phyloP scores from a whole-genome alignment of 2,113 vertebrate genomes.

The Mugil cephalus region DNA sequence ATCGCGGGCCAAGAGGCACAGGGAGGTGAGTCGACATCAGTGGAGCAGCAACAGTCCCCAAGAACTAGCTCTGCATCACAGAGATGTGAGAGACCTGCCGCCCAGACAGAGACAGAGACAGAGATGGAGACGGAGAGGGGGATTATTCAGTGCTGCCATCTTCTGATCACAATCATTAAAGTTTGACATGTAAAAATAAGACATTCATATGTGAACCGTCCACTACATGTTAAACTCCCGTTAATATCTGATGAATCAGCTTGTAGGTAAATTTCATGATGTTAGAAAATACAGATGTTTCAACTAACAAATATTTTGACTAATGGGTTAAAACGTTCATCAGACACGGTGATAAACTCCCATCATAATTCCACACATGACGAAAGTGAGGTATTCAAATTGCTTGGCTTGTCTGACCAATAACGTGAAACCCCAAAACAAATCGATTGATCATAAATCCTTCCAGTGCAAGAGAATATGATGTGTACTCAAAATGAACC shows the following conservation, averaged over 20 bases:
- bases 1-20: slow-evolving; percentile 74
- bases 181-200: not conserved
- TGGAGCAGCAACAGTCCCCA: slow-evolving; percentile 52
- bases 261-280: not conserved
- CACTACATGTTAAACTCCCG: no score
- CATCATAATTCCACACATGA: no score
- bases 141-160: slow-evolving; percentile 60
- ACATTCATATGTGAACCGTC: no score
- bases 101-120: slow-evolving; percentile 61
- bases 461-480: not conserved
- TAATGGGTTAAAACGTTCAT: not conserved
- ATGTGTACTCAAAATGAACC: slow-evolving; percentile 31
- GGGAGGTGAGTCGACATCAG: slow-evolving; percentile 68
- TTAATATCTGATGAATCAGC: not conserved
- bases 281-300: not conserved
- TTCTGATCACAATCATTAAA: slow-evolving; percentile 29
- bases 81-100: slow-evolving; percentile 83
- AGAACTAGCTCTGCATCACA: slow-evolving; percentile 81
- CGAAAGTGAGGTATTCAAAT: not conserved
- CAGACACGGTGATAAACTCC: no score
- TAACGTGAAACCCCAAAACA: not conserved
- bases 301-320: not conserved
- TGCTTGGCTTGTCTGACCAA: not conserved
- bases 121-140: slow-evolving; percentile 47
- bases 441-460: not conserved